phyloP scores from a whole-genome alignment of 2,113 vertebrate species.

The Addax nasomaculatus region DNA sequence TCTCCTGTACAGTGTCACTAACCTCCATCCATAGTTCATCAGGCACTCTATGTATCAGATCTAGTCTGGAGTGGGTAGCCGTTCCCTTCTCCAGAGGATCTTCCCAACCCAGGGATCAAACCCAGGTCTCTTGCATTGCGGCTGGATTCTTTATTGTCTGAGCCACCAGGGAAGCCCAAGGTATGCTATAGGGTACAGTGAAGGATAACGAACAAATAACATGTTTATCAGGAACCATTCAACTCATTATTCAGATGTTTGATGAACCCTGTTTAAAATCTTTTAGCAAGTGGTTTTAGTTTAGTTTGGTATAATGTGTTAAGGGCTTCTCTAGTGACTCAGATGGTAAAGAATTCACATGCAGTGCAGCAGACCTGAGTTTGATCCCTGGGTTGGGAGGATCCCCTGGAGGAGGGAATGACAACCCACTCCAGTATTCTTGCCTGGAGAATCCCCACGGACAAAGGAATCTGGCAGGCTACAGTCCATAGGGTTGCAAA shows the following conservation, averaged over 20 bases:
- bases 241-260: neutral
- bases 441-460: neutral
- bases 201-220: neutral
- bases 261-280: neutral
- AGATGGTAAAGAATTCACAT: neutral
- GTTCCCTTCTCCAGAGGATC: neutral
- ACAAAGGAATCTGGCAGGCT: neutral
- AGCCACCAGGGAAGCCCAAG: neutral
- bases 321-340: neutral
- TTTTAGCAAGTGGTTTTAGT: neutral
- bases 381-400: neutral
- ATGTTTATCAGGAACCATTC: neutral
- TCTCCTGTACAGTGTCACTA: too few species aligned
- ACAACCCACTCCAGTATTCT: neutral
- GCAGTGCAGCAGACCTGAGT: neutral
- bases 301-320: neutral
- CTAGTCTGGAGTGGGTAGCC: neutral
- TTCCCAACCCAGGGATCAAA: neutral
- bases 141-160: neutral
- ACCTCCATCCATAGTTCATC: too few species aligned
- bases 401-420: neutral
- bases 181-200: neutral
- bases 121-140: neutral
- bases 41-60: too few species aligned
- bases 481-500: neutral